Conservation (phyloP, 2,888 invertebrate species). For the Bruchidius siliquastri region DNA sequence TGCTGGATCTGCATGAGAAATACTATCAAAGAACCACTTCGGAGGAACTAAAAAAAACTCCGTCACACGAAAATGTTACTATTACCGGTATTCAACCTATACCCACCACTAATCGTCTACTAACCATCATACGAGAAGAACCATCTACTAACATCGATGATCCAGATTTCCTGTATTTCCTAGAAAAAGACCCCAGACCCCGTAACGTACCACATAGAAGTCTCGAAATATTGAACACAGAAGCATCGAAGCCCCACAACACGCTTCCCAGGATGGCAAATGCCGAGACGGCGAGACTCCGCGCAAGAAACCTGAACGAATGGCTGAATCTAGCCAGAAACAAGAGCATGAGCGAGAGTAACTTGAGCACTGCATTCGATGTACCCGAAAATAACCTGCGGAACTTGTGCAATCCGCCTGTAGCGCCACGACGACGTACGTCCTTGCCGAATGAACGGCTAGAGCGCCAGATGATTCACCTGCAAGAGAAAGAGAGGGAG, state of each 20-base stretch:
- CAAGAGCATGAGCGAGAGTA: conserved; percentile 35
- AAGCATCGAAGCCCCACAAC: conserved; percentile 4
- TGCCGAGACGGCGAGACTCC: conserved; percentile 31
- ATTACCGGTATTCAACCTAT: conserved; percentile 14
- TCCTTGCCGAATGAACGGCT: conserved; percentile 64
- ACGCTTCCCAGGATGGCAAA: conserved; percentile 17
- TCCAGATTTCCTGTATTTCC: conserved; percentile 19
- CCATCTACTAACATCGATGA: conserved; percentile 13
- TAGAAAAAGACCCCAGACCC: conserved; percentile 17
- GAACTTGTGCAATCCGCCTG: conserved; percentile 17
- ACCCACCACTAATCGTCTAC: conserved; percentile 51
- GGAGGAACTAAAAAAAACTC: conserved; percentile 24
- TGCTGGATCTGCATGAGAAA: conserved; percentile 66
- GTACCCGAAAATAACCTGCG: conserved; percentile 28
- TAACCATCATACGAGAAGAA: conserved; percentile 58
- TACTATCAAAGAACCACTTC: conserved; percentile 55
- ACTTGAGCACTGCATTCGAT: conserved; percentile 23
- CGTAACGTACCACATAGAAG: conserved; percentile 4
- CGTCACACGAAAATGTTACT: conserved; percentile 12
- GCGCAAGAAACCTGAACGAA: conserved; percentile 47
- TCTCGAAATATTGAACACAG: background rate
- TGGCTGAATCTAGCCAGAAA: conserved; percentile 51
- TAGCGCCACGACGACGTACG: conserved; percentile 43
- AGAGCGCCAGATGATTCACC: conserved; percentile 61
- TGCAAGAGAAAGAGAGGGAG: conserved; percentile 63